A percentile compares a stretch with the other conserved stretches of the same genome.
These are phyloP conservation scores for Silurus lanzhouensis DNA, from an alignment of 2,797 vertebrate species.

Conservation along the genomic window DNA sequence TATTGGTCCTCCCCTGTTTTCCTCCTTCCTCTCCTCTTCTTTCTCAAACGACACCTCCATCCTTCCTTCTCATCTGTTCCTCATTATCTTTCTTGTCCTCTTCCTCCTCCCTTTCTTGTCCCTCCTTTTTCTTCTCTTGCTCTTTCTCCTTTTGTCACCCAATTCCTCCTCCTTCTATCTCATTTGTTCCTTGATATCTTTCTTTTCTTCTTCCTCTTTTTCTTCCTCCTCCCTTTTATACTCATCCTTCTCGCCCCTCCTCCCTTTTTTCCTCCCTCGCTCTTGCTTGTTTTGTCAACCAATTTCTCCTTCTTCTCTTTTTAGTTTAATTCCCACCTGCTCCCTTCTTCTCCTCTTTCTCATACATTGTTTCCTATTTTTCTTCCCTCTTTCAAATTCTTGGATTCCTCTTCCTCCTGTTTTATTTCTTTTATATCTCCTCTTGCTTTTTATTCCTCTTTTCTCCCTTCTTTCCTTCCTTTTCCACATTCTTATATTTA, in stretches of 20 bases:
- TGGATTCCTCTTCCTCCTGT: background rate
- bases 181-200: too few relatives aligned
- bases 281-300: background rate
- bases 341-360: background rate
- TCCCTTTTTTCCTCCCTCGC: background rate
- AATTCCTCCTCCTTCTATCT: too few relatives aligned
- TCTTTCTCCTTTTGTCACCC: too few relatives aligned
- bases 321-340: background rate
- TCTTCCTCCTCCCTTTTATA: background rate
- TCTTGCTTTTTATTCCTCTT: background rate
- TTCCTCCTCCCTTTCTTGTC: background rate
- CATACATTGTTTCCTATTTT: background rate
- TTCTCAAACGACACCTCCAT: background rate
- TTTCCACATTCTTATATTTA: background rate
- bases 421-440: background rate
- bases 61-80: background rate
- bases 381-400: too few relatives aligned
- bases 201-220: too few relatives aligned
- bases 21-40: background rate
- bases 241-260: background rate
- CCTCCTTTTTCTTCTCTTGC: too few relatives aligned
- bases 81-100: slow-evolving; percentile 1
- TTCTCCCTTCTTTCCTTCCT: background rate
- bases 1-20: background rate
- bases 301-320: background rate